A percentile compares a stretch with the other conserved stretches of the same genome.
These are phyloP conservation scores for Pteromalus puparum DNA, from an alignment of 1,140 invertebrate species.

Conservation along the genomic window DNA sequence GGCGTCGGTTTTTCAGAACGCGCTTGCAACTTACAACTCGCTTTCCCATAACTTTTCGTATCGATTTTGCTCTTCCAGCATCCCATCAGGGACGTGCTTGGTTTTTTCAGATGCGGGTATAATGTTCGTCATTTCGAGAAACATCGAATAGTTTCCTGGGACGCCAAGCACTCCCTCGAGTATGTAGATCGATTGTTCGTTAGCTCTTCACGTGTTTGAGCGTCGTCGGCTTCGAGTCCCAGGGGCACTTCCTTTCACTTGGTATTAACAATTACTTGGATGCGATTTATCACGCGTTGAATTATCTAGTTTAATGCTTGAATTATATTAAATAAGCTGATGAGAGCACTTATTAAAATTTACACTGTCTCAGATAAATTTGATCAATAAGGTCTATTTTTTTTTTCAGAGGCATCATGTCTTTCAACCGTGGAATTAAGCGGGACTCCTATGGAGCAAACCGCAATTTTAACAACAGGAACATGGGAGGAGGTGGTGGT, in stretches of 20 bases:
- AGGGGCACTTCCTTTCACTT: background rate
- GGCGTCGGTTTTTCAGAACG: background rate
- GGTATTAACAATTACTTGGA: background rate
- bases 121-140: too few relatives aligned
- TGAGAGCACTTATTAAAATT: background rate
- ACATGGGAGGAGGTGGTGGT: conserved; percentile 58
- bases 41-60: too few relatives aligned
- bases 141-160: too few relatives aligned
- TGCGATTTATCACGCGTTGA: background rate
- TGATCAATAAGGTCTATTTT: background rate
- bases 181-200: background rate
- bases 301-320: background rate
- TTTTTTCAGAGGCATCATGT: conserved; percentile 61
- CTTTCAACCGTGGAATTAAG: conserved; percentile 71
- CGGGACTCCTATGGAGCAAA: conserved; percentile 64
- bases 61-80: too few relatives aligned
- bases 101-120: too few relatives aligned
- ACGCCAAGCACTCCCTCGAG: too few relatives aligned
- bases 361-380: background rate
- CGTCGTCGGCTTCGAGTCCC: background rate
- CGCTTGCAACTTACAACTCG: background rate
- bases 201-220: background rate
- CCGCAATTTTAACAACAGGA: conserved; percentile 65
- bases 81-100: too few relatives aligned
- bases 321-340: background rate